These are phyloP conservation scores for Spilarctia lutea DNA, from an alignment of 2,888 invertebrate species.

Conservation along the genomic window DNA sequence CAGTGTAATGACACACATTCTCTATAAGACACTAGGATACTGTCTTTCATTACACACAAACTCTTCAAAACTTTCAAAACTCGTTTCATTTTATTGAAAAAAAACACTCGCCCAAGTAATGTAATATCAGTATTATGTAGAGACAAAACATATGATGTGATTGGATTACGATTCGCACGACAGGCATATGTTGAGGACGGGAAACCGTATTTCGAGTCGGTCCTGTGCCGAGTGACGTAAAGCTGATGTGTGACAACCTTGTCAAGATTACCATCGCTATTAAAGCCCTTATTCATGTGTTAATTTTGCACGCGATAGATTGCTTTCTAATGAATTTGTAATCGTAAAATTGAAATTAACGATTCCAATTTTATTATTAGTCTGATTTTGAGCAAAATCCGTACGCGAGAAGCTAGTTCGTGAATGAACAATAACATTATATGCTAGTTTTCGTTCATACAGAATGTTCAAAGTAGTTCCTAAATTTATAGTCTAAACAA, in stretches of 20 bases:
- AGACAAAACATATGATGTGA: conserved; percentile 46
- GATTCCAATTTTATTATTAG: neutral
- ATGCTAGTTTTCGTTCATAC: too few species aligned
- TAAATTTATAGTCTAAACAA: too few species aligned
- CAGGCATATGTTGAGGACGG: conserved; percentile 35
- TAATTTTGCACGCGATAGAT: conserved; percentile 4
- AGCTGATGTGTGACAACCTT: conserved; percentile 48
- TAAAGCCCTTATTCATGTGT: conserved; percentile 3
- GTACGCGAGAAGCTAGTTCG: neutral
- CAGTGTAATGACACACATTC: neutral
- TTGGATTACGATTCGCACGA: conserved; percentile 44
- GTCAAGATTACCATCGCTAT: conserved; percentile 36
- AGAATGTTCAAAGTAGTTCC: too few species aligned
- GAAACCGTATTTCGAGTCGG: conserved; percentile 17
- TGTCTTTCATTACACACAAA: neutral
- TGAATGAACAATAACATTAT: neutral
- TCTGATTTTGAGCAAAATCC: neutral
- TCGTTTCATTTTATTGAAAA: conserved; percentile 24
- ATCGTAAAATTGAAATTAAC: neutral
- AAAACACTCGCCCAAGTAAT: conserved; percentile 38
- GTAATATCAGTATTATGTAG: conserved; percentile 39
- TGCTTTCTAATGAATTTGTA: neutral
- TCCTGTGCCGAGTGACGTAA: conserved; percentile 34
- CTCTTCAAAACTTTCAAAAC: too few species aligned
- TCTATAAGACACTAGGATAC: too few species aligned